Conservation (phyloP, 2,797 vertebrate species). For the Diglossa cyanea region DNA sequence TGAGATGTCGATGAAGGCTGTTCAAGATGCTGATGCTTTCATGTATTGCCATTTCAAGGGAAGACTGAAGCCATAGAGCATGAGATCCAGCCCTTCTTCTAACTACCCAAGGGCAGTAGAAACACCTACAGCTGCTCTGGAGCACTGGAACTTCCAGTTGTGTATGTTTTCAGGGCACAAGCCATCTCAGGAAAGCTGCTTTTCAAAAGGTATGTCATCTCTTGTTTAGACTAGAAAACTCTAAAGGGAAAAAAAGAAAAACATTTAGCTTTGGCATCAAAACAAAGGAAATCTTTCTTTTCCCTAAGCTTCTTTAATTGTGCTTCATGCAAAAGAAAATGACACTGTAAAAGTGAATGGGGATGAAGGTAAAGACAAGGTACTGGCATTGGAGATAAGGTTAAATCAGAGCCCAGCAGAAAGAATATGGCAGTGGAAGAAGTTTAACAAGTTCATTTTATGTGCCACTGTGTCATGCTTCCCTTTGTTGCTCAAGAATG, state of each 20-base stretch:
- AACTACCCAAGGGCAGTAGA: not conserved
- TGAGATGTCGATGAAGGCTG: not conserved
- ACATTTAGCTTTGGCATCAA: not conserved
- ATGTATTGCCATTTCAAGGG: conserved; percentile 6
- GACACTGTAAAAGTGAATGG: not conserved
- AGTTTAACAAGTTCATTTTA: conserved; percentile 28
- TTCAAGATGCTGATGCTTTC: not conserved
- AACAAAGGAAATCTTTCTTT: not conserved
- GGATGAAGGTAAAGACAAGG: not conserved
- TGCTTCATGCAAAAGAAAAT: not conserved
- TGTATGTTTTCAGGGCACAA: not conserved
- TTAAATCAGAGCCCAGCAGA: not conserved
- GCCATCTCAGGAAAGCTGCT: not conserved
- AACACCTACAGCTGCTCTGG: not conserved
- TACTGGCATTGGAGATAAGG: not conserved
- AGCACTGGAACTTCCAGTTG: not conserved
- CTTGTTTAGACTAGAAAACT: not conserved
- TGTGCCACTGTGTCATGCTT: conserved; percentile 41
- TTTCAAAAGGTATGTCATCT: conserved; percentile 16
- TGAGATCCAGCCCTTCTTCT: not conserved
- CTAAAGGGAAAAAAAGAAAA: not conserved
- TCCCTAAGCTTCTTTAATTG: not conserved
- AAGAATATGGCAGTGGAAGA: not conserved
- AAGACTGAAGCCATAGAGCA: not conserved
- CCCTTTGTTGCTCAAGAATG: conserved; percentile 59